Evolutionary conservation across 2,113 vertebrate species (phyloP).

Genomic region (Malaclemys terrapin): DNA sequence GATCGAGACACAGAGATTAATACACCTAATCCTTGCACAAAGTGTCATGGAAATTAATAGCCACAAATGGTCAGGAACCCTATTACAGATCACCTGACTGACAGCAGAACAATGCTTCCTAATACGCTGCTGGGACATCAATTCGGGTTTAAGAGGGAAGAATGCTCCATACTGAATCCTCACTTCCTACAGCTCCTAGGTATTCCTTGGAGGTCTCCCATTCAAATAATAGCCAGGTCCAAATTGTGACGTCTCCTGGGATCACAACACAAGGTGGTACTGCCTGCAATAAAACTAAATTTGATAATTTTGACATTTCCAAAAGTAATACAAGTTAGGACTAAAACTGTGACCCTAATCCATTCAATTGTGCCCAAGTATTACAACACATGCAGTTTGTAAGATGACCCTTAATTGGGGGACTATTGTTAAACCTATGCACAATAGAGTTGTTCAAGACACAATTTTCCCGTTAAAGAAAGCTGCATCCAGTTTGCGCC

Average conservation of each 20-base stretch:
- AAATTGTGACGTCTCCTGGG: background rate
- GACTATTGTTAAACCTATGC: background rate
- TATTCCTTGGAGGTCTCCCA: background rate
- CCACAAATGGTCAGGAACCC: background rate
- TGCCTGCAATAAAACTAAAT: background rate
- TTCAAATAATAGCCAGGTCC: background rate
- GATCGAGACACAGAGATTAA: background rate
- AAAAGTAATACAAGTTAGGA: background rate
- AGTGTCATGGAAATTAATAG: background rate
- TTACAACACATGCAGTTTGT: background rate
- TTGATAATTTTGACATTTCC: background rate
- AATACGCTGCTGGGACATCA: background rate
- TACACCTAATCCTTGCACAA: background rate
- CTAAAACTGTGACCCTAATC: background rate
- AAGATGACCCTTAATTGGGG: background rate
- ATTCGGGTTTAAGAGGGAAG: background rate
- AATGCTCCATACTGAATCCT: background rate
- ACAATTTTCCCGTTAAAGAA: background rate
- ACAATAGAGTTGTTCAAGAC: background rate
- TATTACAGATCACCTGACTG: accelerated
- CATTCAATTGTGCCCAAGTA: background rate
- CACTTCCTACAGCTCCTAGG: background rate
- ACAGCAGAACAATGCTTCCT: accelerated
- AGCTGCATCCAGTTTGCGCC: background rate
- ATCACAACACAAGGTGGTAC: background rate